Percentiles rank a stretch among this genome's conserved stretches.
These are phyloP conservation scores for Leptobrachium ailaonicum DNA, from an alignment of 2,113 vertebrate genomes.

Conservation along the genomic window DNA sequence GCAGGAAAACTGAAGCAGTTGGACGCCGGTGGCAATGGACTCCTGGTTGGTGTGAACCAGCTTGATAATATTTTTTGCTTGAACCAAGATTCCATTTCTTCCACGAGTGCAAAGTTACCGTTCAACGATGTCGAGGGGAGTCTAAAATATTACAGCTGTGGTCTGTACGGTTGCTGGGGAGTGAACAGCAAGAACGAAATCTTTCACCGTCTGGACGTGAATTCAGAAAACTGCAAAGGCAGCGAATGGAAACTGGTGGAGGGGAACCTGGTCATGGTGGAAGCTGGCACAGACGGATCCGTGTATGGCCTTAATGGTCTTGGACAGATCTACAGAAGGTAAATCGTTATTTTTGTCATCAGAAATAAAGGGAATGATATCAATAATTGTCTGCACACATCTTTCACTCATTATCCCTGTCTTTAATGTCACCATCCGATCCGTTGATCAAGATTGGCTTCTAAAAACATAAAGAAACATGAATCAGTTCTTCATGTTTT, in stretches of 20 bases:
- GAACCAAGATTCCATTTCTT: not conserved
- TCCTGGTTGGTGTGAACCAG: slow-evolving; percentile 39
- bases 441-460: too few relatives aligned
- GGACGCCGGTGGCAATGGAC: slow-evolving; percentile 48
- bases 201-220: slow-evolving; percentile 33
- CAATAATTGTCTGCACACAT: too few relatives aligned
- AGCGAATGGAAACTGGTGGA: not conserved
- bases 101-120: not conserved
- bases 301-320: slow-evolving; percentile 35
- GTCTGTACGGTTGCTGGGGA: slow-evolving; percentile 45
- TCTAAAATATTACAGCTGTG: slow-evolving; percentile 53
- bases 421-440: too few relatives aligned
- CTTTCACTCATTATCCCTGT: too few relatives aligned
- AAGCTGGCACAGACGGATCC: slow-evolving; percentile 44
- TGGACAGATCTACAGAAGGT: slow-evolving; percentile 1
- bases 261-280: slow-evolving; percentile 40
- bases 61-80: slow-evolving; percentile 45
- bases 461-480: too few relatives aligned
- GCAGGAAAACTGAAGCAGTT: slow-evolving; percentile 49
- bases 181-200: slow-evolving; percentile 26
- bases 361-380: too few relatives aligned
- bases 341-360: not conserved
- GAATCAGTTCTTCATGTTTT: too few relatives aligned
- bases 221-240: slow-evolving; percentile 22
- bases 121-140: slow-evolving; percentile 49